Conservation (phyloP, 2,888 invertebrate genomes). For the Nomada ferruginata region DNA sequence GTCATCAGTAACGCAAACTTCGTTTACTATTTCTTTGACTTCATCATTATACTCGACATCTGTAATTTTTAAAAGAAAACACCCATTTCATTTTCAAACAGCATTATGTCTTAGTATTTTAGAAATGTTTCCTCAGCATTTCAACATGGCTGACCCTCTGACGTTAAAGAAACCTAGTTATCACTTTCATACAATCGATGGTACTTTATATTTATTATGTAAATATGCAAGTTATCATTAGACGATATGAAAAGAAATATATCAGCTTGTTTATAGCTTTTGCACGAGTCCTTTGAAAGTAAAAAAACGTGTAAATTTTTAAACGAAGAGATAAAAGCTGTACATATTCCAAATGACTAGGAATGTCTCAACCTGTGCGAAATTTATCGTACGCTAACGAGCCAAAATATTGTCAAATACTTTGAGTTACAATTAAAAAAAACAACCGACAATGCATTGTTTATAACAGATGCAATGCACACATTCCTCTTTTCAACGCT, state of each 20-base stretch:
- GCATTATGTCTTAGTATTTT: neutral
- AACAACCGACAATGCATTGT: slow-evolving; percentile 1
- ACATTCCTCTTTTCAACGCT: slow-evolving; percentile 14
- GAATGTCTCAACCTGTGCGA: slow-evolving; percentile 28
- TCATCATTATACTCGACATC: neutral
- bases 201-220: no score
- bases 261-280: no score
- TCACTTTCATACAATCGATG: no score
- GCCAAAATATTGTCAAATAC: slow-evolving; percentile 46
- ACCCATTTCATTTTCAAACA: neutral
- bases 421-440: slow-evolving; percentile 22
- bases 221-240: neutral
- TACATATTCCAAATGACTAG: neutral
- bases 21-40: neutral
- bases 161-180: no score
- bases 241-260: no score
- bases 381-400: slow-evolving; percentile 34
- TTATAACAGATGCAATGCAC: slow-evolving; percentile 14
- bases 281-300: slow-evolving; percentile 23
- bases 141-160: no score
- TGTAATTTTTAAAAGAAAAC: neutral
- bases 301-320: slow-evolving; percentile 8
- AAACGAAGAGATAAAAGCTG: neutral
- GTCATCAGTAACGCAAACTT: neutral
- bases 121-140: neutral